Evolutionary conservation across 2,113 vertebrate genomes (phyloP).

Genomic region (Bungarus multicinctus): DNA sequence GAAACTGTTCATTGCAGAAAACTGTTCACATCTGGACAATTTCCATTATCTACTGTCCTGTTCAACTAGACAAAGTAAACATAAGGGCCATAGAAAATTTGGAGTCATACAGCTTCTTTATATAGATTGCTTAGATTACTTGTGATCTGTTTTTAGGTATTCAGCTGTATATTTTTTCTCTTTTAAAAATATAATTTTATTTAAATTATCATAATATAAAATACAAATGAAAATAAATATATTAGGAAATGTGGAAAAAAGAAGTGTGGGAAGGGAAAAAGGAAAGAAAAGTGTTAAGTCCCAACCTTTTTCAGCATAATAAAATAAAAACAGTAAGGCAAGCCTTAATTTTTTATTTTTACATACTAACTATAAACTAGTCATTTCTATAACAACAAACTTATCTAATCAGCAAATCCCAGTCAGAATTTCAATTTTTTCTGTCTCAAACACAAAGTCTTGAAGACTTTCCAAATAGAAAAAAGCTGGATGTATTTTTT

Average conservation of each 20-base stretch:
- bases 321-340: background rate
- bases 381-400: background rate
- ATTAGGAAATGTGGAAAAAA: background rate
- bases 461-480: background rate
- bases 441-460: background rate
- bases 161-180: background rate
- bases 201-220: background rate
- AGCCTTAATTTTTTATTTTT: background rate
- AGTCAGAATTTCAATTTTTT: background rate
- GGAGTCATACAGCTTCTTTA: background rate
- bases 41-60: background rate
- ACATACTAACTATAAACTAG: background rate
- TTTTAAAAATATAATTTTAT: background rate
- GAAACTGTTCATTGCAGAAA: background rate
- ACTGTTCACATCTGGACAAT: background rate
- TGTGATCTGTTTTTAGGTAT: background rate
- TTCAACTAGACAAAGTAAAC: background rate
- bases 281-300: background rate
- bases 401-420: background rate
- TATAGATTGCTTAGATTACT: background rate
- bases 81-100: background rate
- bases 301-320: background rate
- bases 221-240: background rate
- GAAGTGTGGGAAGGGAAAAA: background rate
- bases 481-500: background rate